phyloP scores from a whole-genome alignment of 1,140 invertebrate species.

The Aporrectodea caliginosa region DNA sequence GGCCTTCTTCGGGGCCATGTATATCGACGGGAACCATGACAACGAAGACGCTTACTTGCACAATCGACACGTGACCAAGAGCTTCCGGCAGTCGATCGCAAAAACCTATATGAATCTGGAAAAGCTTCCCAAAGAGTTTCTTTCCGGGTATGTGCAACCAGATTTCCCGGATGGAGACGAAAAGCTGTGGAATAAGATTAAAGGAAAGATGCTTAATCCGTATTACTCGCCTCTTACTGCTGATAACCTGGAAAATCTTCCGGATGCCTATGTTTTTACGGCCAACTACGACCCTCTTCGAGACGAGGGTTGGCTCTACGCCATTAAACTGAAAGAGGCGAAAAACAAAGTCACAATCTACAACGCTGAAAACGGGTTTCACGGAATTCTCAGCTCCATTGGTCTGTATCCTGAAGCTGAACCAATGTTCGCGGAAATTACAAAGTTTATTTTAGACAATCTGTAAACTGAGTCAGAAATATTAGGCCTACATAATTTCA shows the following conservation, averaged over 20 bases:
- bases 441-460: not conserved
- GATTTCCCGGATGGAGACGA: not conserved
- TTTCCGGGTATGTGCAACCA: not conserved
- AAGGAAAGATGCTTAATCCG: conserved; percentile 15
- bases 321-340: conserved; percentile 8
- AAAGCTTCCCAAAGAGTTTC: not conserved
- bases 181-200: not conserved
- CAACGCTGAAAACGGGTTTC: conserved; percentile 1
- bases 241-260: conserved; percentile 27
- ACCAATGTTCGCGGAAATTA: not conserved
- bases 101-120: not conserved
- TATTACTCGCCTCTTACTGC: conserved; percentile 34
- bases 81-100: not conserved
- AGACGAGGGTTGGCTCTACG: conserved; percentile 33
- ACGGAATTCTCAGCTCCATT: not conserved
- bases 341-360: not conserved
- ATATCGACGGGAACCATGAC: conserved; percentile 13
- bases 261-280: conserved; percentile 27
- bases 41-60: not conserved
- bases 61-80: not conserved
- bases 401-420: not conserved
- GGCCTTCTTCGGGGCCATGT: conserved; percentile 27
- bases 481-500: too few species aligned
- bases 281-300: conserved; percentile 30
- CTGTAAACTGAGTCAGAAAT: too few species aligned